Conservation (phyloP, 2,888 invertebrate species). For the Uloborus plumipes region DNA sequence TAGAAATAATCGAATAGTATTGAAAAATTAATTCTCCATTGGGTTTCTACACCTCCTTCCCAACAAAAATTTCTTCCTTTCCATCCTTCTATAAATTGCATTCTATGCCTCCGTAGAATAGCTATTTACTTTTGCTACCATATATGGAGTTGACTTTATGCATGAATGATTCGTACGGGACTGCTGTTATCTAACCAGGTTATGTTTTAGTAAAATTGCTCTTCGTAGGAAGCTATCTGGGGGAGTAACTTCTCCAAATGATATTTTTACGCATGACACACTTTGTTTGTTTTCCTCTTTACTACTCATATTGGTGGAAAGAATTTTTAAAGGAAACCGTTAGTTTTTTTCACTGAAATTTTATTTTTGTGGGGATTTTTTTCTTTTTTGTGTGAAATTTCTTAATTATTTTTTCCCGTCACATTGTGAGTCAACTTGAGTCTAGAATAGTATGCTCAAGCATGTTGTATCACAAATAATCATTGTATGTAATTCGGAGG, state of each 20-base stretch:
- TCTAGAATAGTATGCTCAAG: too few species aligned
- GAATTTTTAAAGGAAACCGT: not conserved
- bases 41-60: too few species aligned
- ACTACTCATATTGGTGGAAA: too few species aligned
- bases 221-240: slow-evolving; percentile 23
- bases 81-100: too few species aligned
- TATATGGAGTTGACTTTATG: slow-evolving; percentile 43
- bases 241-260: slow-evolving; percentile 19
- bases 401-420: too few species aligned
- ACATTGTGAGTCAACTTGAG: too few species aligned
- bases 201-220: slow-evolving; percentile 42
- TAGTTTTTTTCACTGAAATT: not conserved
- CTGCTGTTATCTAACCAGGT: slow-evolving; percentile 46
- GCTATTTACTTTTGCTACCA: slow-evolving; percentile 30
- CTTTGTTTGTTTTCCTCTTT: slow-evolving; percentile 23
- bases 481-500: too few species aligned
- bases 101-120: not conserved
- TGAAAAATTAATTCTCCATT: too few species aligned
- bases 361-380: not conserved
- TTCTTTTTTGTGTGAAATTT: not conserved
- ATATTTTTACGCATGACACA: slow-evolving; percentile 50
- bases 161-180: slow-evolving; percentile 27
- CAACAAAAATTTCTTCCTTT: too few species aligned
- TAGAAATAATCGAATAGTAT: too few species aligned
- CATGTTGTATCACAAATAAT: too few species aligned